phyloP scores from a whole-genome alignment of 2,888 invertebrate genomes.

The Mycalesis mineus region DNA sequence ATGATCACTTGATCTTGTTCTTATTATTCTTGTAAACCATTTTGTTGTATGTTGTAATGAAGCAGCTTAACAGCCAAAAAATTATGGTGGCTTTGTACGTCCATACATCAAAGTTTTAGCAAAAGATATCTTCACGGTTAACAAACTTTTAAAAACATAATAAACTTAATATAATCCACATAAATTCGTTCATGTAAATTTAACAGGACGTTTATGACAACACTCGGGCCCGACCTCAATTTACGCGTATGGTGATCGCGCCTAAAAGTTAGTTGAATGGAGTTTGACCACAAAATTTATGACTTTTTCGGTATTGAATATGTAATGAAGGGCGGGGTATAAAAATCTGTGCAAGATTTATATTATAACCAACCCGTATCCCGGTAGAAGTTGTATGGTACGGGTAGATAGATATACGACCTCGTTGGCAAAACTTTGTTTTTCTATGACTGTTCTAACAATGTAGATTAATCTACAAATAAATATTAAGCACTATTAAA shows the following conservation, averaged over 20 bases:
- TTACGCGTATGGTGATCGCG: conserved; percentile 15
- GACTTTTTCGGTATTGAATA: conserved; percentile 19
- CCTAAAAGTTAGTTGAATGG: conserved; percentile 23
- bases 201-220: conserved; percentile 16
- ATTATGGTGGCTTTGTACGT: too few species aligned
- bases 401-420: too few species aligned
- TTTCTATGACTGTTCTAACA: too few species aligned
- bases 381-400: background rate
- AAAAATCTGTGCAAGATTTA: conserved; percentile 8
- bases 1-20: too few species aligned
- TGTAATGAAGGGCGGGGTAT: conserved; percentile 18
- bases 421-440: too few species aligned
- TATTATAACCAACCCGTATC: background rate
- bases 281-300: conserved; percentile 24
- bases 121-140: background rate
- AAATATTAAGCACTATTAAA: too few species aligned
- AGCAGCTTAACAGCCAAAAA: too few species aligned
- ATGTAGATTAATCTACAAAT: too few species aligned
- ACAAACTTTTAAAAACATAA: background rate
- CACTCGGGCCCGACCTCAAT: conserved; percentile 16
- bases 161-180: background rate
- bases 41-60: too few species aligned
- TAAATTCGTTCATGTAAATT: conserved; percentile 13
- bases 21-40: too few species aligned
- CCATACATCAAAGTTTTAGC: too few species aligned